Evolutionary conservation across 1,140 invertebrate species (phyloP), one percentile per base, ranked within the genome.

Genomic region (Dreissena polymorpha): DNA sequence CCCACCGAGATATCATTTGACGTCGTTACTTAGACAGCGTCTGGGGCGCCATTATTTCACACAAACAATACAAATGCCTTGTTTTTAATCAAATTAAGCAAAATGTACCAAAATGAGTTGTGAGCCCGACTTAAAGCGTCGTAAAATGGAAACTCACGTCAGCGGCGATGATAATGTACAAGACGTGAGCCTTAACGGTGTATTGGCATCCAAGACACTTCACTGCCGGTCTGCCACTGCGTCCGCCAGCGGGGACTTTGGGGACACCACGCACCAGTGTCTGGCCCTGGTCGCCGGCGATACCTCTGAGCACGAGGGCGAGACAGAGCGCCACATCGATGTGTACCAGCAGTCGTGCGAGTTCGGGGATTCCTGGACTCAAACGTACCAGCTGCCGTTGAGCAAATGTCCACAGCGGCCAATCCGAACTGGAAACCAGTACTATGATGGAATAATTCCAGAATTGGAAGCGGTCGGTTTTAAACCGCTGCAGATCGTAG

Each of bases 381-480:
- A 86, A 53, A 87, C 84, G 74, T 89, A 87, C 51, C 87, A 87
- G 0, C 63, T 88, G 7, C 88, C 88, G 14, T 76, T 89, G 14
- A 87, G 87, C 67, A 86, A 83, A 23, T 85, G 75, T 60, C 85
- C 86, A 49, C 84, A 81, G 68, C 85, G 86, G 27, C 72, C 82
- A 12, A 87, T 88, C 65, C 79, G 82, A 50, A 88, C 88, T 57
- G 88, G 88, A 64, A 88, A 89, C 69, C 72, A 82, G 21, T 80
- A 75, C 49, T 88, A 88, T 70, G 89, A 89, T 69, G 83, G 68
- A 25, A 87, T 89, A 49, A 71, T 89, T 14, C 84, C 83, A 7
- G 87, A 88, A 16, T 77, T 89, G 21, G 84, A 85, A n/a, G 27
- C 70, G 16, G 76, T 88, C 21, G 89, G 89, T 1, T 89, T 87